These are phyloP conservation scores for Pseudorectes ferrugineus DNA, from an alignment of 2,113 vertebrate species.

Conservation along the genomic window DNA sequence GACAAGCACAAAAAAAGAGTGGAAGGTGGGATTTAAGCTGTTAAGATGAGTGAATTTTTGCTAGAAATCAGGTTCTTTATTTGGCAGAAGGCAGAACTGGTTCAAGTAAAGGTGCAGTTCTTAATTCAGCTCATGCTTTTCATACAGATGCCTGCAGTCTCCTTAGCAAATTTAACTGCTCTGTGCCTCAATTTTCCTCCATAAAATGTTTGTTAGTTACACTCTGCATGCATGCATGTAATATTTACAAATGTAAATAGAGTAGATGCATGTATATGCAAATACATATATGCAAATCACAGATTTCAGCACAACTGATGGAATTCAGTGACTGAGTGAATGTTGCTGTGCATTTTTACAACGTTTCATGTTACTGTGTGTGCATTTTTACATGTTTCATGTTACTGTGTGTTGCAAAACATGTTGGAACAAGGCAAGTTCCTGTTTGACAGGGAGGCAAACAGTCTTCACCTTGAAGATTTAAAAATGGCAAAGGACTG, in stretches of 20 bases:
- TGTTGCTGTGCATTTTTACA: not conserved
- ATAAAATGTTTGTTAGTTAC: not conserved
- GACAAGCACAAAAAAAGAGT: not conserved
- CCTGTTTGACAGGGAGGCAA: not conserved
- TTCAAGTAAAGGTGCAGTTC: not conserved
- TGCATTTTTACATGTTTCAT: not conserved
- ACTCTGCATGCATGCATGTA: too few relatives aligned
- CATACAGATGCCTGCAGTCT: not conserved
- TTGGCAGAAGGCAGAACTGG: not conserved
- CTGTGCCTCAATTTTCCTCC: not conserved
- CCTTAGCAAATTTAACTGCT: not conserved
- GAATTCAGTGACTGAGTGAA: not conserved
- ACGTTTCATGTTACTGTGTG: not conserved
- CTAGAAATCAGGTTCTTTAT: not conserved
- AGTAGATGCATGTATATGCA: not conserved
- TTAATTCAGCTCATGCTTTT: not conserved
- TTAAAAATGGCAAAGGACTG: not conserved
- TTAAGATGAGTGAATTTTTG: not conserved
- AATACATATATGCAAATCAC: not conserved
- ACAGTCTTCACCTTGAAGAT: not conserved
- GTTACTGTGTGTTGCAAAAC: not conserved
- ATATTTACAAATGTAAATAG: not conserved
- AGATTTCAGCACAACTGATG: not conserved
- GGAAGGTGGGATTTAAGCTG: not conserved
- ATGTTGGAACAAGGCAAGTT: not conserved